A percentile compares a stretch with the other conserved stretches of the same genome.
phyloP scores from a whole-genome alignment of 2,888 invertebrate genomes.

The Argyresthia albistria region DNA sequence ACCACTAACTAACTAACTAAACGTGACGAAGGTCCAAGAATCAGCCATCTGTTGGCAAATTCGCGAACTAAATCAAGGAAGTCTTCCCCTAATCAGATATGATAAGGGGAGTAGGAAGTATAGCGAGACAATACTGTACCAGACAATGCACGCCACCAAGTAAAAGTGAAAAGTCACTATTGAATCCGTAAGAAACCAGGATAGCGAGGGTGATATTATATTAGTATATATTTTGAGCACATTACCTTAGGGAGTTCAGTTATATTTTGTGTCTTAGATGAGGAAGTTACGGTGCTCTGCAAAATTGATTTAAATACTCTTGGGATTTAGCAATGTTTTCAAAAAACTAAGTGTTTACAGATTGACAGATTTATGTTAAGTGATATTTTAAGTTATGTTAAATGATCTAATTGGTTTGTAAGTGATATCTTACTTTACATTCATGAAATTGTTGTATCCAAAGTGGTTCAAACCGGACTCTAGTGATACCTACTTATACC shows the following conservation, averaged over 20 bases:
- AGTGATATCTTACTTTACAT: no score
- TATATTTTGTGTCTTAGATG: constrained; percentile 36
- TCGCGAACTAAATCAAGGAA: constrained; percentile 22
- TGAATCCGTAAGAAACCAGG: constrained; percentile 38
- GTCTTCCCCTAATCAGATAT: background rate
- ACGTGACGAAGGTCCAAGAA: background rate
- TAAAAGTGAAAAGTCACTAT: constrained; percentile 40
- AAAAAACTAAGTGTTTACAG: no score
- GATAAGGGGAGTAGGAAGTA: constrained; percentile 40
- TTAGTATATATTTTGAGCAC: constrained; percentile 46
- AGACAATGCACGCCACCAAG: constrained; percentile 44
- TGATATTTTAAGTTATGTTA: no score
- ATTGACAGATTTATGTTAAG: no score
- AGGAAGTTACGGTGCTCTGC: constrained; percentile 47
- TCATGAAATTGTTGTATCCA: no score
- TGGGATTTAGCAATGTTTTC: no score
- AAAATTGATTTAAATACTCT: no score
- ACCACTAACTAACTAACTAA: background rate
- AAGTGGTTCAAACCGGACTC: no score
- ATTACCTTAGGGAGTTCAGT: constrained; percentile 40
- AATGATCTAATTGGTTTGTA: no score
- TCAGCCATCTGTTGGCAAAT: constrained; percentile 33
- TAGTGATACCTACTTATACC: no score
- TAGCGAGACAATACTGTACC: constrained; percentile 48
- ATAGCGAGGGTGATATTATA: constrained; percentile 42